A percentile compares a stretch with the other conserved stretches of the same genome.
Evolutionary conservation across 2,888 invertebrate genomes (phyloP).

Genomic region (Ophion ellenae): DNA sequence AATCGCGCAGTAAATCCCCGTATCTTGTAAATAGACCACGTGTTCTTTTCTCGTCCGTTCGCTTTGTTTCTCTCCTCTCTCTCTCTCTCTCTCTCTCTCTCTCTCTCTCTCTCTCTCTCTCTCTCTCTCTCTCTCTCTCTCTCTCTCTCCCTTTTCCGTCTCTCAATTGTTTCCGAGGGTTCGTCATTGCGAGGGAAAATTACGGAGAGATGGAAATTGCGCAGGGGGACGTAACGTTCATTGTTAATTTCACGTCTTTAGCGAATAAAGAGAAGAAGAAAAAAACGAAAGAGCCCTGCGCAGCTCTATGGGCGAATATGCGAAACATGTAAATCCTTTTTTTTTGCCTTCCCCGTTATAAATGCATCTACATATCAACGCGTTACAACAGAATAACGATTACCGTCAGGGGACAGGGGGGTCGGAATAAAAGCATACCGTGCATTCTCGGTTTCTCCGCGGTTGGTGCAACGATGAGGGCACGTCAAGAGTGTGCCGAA

Average conservation of each 20-base stretch:
- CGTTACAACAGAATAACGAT: slow-evolving; percentile 65
- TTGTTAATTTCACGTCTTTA: neutral
- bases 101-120: too few relatives aligned
- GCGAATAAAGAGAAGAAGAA: neutral
- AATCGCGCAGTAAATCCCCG: slow-evolving; percentile 66
- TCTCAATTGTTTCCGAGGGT: neutral
- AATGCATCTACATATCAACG: slow-evolving; percentile 75
- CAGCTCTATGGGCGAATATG: slow-evolving; percentile 45
- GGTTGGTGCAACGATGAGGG: slow-evolving; percentile 8
- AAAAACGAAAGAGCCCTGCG: slow-evolving; percentile 22
- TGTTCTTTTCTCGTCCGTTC: slow-evolving; percentile 52
- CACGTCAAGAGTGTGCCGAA: slow-evolving; percentile 18
- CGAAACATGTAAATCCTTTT: slow-evolving; percentile 42
- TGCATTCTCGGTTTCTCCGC: slow-evolving; percentile 13
- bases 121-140: slow-evolving; percentile 9
- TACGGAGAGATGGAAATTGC: neutral
- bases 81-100: too few relatives aligned
- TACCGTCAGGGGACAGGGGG: slow-evolving; percentile 48
- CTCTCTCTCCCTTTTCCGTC: neutral
- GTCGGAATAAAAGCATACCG: neutral
- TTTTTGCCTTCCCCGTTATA: slow-evolving; percentile 12
- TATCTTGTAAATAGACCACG: slow-evolving; percentile 70
- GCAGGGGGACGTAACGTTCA: slow-evolving; percentile 3
- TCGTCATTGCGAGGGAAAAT: slow-evolving; percentile 10
- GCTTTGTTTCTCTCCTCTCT: slow-evolving; percentile 17